phyloP scores from a whole-genome alignment of 1,140 invertebrate genomes.

The Drosophila seguyi region DNA sequence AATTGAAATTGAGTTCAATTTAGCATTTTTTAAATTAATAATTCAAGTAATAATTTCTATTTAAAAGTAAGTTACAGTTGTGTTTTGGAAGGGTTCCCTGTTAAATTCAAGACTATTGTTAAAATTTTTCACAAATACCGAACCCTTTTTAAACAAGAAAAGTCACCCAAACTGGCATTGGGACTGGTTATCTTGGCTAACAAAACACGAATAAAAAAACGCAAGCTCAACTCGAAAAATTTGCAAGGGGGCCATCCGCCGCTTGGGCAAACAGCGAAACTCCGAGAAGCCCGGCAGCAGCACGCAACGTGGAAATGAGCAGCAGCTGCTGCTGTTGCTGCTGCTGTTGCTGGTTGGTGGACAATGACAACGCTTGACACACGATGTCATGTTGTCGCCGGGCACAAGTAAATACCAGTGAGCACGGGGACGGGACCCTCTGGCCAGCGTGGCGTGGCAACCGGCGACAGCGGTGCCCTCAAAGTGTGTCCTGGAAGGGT shows the following conservation, averaged over 20 bases:
- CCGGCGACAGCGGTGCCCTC: conserved; percentile 28
- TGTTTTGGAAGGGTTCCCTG: not conserved
- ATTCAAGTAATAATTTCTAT: not conserved
- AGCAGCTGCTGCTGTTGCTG: conserved; percentile 45
- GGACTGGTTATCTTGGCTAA: conserved; percentile 47
- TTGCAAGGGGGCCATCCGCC: conserved; percentile 41
- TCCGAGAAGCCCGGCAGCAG: conserved; percentile 19
- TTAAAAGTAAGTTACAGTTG: not conserved
- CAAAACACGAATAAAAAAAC: conserved; percentile 18
- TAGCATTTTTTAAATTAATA: not conserved
- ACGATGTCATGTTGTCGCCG: conserved; percentile 52
- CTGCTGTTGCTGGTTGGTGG: conserved; percentile 25
- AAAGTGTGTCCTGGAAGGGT: conserved; percentile 52
- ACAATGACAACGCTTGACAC: conserved; percentile 62
- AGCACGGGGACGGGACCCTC: conserved; percentile 18
- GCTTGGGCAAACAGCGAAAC: conserved; percentile 27
- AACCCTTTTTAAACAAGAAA: conserved; percentile 1
- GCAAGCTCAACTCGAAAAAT: conserved; percentile 37
- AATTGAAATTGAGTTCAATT: not conserved
- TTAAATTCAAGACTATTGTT: conserved; percentile 2
- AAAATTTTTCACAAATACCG: conserved; percentile 12
- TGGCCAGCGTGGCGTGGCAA: conserved; percentile 19
- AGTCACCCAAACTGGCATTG: conserved; percentile 11
- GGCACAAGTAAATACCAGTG: conserved; percentile 55
- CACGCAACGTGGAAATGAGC: conserved; percentile 65